These are phyloP conservation scores for Drosophila testacea DNA, from an alignment of 2,888 invertebrate genomes.

Conservation along the genomic window DNA sequence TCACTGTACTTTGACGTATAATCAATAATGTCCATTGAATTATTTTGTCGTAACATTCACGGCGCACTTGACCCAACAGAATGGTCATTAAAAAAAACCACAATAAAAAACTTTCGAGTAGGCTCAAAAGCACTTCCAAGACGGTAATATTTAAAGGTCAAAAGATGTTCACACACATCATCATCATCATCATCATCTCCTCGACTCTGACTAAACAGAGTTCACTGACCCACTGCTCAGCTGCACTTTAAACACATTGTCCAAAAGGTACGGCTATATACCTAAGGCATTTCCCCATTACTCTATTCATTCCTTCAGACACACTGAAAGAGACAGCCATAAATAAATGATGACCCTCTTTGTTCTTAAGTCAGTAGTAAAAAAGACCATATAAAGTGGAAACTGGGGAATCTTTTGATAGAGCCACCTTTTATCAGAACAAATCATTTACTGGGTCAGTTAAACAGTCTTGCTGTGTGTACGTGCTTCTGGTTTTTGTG, in stretches of 20 bases:
- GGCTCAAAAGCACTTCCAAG: conserved; percentile 22
- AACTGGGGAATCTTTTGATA: conserved; percentile 17
- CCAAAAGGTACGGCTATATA: conserved; percentile 18
- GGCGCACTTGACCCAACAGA: conserved; percentile 29
- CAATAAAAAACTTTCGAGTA: conserved; percentile 3
- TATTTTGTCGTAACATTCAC: conserved; percentile 19
- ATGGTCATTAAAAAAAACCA: conserved; percentile 6
- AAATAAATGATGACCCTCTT: conserved; percentile 48
- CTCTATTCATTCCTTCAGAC: conserved; percentile 32
- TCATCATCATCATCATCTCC: neutral
- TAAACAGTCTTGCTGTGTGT: conserved; percentile 9
- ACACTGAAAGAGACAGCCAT: conserved; percentile 32
- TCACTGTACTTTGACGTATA: conserved; percentile 45
- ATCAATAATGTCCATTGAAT: conserved; percentile 49
- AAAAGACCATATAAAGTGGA: conserved; percentile 29
- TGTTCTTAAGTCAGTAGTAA: conserved; percentile 33
- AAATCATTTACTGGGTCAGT: conserved; percentile 39
- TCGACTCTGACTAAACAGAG: conserved; percentile 14
- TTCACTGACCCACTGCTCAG: conserved; percentile 64
- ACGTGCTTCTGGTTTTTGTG: conserved; percentile 18
- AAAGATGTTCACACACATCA: conserved; percentile 8
- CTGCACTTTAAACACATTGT: conserved; percentile 45
- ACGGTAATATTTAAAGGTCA: conserved; percentile 25
- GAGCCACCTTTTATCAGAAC: conserved; percentile 26
- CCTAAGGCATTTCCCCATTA: conserved; percentile 33